Evolutionary conservation across 2,888 invertebrate species (phyloP).

Genomic region (Spilarctia lutea): DNA sequence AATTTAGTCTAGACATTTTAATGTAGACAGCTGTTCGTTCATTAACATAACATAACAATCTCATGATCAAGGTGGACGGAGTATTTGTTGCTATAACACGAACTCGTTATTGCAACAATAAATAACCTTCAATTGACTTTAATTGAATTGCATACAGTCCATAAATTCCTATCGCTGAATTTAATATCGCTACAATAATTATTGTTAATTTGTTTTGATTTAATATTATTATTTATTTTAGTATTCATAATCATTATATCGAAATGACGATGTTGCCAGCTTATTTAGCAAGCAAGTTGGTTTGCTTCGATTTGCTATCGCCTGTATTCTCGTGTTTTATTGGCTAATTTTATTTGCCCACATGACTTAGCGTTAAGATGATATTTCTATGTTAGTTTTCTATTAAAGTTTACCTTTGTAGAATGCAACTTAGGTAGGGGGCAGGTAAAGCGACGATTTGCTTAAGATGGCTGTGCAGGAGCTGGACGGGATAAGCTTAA

Average conservation of each 20-base stretch:
- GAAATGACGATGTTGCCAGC: neutral
- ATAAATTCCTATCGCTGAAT: neutral
- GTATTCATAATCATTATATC: neutral
- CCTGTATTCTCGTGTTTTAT: too few relatives aligned
- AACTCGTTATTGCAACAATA: neutral
- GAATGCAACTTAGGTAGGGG: too few relatives aligned
- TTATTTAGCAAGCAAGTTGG: too few relatives aligned
- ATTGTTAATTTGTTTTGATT: neutral
- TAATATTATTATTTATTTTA: neutral
- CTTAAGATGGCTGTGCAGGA: too few relatives aligned
- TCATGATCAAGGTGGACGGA: neutral
- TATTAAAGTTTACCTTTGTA: too few relatives aligned
- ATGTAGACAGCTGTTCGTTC: neutral
- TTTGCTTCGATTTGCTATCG: too few relatives aligned
- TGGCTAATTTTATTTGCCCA: too few relatives aligned
- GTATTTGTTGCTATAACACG: neutral
- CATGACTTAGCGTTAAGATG: too few relatives aligned
- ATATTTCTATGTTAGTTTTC: too few relatives aligned
- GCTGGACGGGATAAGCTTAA: too few relatives aligned
- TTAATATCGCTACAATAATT: slow-evolving; percentile 2
- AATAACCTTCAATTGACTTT: slow-evolving; percentile 16
- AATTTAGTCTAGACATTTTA: too few relatives aligned
- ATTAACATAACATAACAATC: neutral
- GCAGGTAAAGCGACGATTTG: neutral
- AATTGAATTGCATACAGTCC: slow-evolving; percentile 6